These are phyloP conservation scores for Antrozous pallidus DNA, from an alignment of 2,797 vertebrate species.

Conservation along the genomic window DNA sequence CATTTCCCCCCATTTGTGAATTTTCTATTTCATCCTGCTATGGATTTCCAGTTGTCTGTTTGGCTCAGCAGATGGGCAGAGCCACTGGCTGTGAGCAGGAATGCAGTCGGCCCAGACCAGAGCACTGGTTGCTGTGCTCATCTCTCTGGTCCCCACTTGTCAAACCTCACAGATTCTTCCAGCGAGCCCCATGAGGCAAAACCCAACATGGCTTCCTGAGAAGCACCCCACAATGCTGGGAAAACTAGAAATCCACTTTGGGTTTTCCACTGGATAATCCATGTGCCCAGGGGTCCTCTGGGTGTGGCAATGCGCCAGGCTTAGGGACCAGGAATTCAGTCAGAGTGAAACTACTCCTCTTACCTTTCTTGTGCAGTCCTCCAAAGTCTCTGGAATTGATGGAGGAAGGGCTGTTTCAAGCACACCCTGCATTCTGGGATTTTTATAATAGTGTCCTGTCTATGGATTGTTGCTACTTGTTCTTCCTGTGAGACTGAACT, in stretches of 20 bases:
- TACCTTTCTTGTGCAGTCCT: not conserved
- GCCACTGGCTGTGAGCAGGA: not conserved
- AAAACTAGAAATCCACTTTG: not conserved
- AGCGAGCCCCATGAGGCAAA: not conserved
- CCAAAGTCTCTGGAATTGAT: not conserved
- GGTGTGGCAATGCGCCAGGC: rapidly evolving
- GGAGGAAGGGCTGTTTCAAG: not conserved
- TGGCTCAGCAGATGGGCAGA: not conserved
- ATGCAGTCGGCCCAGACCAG: not conserved
- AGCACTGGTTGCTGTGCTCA: not conserved
- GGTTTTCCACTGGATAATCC: not conserved
- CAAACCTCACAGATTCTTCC: not conserved
- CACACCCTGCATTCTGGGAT: not conserved
- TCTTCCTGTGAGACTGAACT: not conserved
- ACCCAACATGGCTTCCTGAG: too few relatives aligned
- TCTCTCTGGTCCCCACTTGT: not conserved
- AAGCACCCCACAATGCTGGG: not conserved
- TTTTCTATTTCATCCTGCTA: not conserved
- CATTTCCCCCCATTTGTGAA: not conserved
- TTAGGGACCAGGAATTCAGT: rapidly evolving
- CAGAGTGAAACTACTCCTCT: not conserved
- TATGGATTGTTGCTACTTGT: not conserved
- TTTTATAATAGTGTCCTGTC: not conserved
- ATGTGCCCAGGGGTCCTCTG: not conserved
- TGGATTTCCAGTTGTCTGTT: not conserved